Conservation (phyloP, 1,140 invertebrate genomes). For the Diachasma alloeum region DNA sequence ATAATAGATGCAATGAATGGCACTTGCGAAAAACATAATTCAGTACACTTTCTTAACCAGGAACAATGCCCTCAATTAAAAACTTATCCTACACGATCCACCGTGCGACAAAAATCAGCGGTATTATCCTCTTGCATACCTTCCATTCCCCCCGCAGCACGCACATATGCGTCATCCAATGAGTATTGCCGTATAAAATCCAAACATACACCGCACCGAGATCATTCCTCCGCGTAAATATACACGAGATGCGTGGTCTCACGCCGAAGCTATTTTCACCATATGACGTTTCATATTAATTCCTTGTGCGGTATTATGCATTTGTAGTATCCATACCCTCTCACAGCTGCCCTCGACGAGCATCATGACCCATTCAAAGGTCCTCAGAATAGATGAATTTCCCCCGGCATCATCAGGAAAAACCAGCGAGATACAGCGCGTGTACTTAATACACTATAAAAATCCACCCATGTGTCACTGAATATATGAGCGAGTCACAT, state of each 20-base stretch:
- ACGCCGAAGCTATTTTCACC: conserved; percentile 24
- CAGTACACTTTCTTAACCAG: no score
- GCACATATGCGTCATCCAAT: not conserved
- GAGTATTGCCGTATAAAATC: not conserved
- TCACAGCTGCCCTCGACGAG: not conserved
- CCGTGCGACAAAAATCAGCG: no score
- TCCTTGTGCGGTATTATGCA: conserved; percentile 6
- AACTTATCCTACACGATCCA: not conserved
- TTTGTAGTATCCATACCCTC: conserved; percentile 17
- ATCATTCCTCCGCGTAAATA: not conserved
- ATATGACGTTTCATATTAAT: conserved; percentile 32
- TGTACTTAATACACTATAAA: conserved; percentile 6
- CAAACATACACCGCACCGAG: not conserved
- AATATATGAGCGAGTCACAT: conserved; percentile 29
- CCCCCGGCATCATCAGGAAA: not conserved
- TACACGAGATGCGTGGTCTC: not conserved
- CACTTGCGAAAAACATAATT: no score
- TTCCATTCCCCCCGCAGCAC: not conserved
- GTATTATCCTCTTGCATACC: not conserved
- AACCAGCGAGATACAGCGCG: not conserved
- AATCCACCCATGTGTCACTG: not conserved
- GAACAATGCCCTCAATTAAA: not conserved
- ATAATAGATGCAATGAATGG: no score
- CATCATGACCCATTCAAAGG: not conserved
- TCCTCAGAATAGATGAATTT: not conserved